Evolutionary conservation across 2,888 invertebrate genomes (phyloP), one percentile per base, ranked within the genome.

Genomic region (Amblyjoppa proteus): DNA sequence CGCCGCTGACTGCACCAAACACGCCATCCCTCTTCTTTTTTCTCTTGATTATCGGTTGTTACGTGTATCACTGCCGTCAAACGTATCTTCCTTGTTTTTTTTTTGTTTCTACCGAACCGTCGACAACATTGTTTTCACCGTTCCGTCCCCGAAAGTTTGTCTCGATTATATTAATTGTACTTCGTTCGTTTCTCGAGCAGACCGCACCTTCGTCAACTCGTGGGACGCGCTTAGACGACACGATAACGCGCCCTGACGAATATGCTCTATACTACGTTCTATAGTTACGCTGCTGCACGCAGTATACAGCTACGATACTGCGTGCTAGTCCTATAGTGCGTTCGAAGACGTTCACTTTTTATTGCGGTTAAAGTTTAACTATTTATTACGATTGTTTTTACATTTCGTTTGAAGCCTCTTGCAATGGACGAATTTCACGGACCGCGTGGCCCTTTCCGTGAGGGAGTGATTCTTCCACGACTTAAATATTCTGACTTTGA

Each of bases 1-100:
- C 74, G 82, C 70, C 79, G 74, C 84, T 73, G 83, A 75, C 53
- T 79, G 79, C n/a, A 85, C 34, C 73, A 80, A 83, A 83, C 81
- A 81, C 70, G 66, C 84, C 87, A 84, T 86, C 68, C 53, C 75
- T 84, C 53, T 51, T 45, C 38, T 9, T 0, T 41, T 38, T 66
- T 6, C 25, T 71, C 16, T 76, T 25, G 34, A n/a, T 16, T 74
- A 53, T 74, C 28, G 11, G 25, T 61, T 31, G 20, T 61, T 61
- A 51, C 11, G 34, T 2, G n/a, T 7, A 20, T 49, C 28, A 16
- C n/a, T 64, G 31, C 31, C 2, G 13, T 64, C 16, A n/a, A 64
- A 64, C 31, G 6, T 16, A 34, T 64, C 45, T 16, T 41, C 11
- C 11, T 49, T 41, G 28, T 13, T 28, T 31, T 4, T 16, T 16